Conservation (phyloP, 2,113 vertebrate genomes). For the Trogon surrucura region DNA sequence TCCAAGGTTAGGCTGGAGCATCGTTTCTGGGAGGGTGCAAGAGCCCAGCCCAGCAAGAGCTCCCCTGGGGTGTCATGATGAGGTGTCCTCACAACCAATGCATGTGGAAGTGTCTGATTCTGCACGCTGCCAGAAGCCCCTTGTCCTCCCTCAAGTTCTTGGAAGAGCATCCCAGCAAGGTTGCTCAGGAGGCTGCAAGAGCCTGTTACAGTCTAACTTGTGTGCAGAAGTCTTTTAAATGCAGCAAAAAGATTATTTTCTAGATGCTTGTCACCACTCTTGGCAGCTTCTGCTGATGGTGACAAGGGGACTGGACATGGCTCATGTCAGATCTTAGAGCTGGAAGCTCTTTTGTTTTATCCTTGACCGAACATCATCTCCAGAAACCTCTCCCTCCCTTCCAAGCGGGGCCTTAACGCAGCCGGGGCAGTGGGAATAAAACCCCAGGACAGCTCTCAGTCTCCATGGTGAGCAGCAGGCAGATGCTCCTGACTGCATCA, state of each 20-base stretch:
- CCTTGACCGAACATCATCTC: neutral
- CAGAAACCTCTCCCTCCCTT: neutral
- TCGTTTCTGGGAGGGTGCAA: neutral
- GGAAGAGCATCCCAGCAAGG: neutral
- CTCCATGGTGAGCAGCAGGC: neutral
- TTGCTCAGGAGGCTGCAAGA: neutral
- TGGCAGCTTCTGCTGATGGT: neutral
- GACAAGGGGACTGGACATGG: neutral
- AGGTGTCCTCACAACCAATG: neutral
- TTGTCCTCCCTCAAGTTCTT: neutral
- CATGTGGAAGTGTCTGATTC: neutral
- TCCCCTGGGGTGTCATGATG: neutral
- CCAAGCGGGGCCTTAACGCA: neutral
- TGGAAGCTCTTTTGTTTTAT: neutral
- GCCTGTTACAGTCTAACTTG: neutral
- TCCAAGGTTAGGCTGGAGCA: neutral
- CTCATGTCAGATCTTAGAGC: neutral
- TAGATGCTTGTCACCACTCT: neutral
- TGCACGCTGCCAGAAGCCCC: neutral
- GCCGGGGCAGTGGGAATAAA: neutral
- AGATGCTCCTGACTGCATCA: neutral
- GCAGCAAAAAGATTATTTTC: neutral
- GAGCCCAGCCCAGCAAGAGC: neutral
- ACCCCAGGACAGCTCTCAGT: neutral
- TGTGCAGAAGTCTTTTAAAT: neutral